Evolutionary conservation across 2,797 vertebrate species (phyloP).

Genomic region (Malurus leucopterus): DNA sequence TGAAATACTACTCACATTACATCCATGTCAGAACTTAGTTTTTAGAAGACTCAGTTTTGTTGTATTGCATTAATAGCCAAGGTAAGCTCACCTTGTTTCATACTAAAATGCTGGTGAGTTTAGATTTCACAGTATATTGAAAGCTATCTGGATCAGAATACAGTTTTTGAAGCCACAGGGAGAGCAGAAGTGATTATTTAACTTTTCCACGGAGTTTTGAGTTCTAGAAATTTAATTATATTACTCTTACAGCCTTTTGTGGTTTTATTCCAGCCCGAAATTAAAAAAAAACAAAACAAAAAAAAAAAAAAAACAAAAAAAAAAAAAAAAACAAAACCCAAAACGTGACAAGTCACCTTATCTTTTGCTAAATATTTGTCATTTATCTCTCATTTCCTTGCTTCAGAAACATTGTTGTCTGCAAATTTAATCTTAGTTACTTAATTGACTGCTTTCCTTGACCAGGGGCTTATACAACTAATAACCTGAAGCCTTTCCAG

Average conservation of each 20-base stretch:
- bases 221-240: background rate
- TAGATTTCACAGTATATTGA: constrained; percentile 8
- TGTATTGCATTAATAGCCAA: constrained; percentile 2
- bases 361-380: background rate
- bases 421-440: background rate
- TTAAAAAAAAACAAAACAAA: background rate
- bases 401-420: background rate
- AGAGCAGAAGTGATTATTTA: background rate
- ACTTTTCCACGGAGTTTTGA: background rate
- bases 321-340: background rate
- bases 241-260: background rate
- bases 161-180: background rate
- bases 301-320: background rate
- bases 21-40: background rate
- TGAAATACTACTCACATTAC: background rate
- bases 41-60: background rate
- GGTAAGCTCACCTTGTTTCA: background rate
- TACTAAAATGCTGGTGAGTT: constrained; percentile 27
- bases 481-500: background rate
- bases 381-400: background rate
- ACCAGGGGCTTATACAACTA: background rate
- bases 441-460: background rate
- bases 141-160: background rate
- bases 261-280: background rate
- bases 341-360: background rate